Conservation (phyloP, 1,140 invertebrate species). For the Hirudo medicinalis region DNA sequence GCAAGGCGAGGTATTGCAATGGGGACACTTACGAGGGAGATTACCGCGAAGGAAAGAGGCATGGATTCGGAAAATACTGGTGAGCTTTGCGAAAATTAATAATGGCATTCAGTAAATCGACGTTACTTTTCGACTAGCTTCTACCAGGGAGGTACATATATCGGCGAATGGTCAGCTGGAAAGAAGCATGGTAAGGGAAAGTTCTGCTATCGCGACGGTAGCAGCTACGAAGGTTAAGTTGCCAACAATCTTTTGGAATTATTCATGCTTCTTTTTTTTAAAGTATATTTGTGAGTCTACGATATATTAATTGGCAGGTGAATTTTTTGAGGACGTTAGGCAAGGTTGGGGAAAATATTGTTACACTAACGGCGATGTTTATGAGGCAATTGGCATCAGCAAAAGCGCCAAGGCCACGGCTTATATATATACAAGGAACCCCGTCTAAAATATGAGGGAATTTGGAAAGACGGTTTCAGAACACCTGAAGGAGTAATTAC, state of each 20-base stretch:
- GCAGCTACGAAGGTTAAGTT: constrained; percentile 51
- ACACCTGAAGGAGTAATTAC: constrained; percentile 1
- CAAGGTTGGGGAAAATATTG: constrained; percentile 8
- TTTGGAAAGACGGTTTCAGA: constrained; percentile 1
- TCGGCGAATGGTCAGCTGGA: constrained; percentile 58
- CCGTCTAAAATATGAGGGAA: constrained; percentile 3
- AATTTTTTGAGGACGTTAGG: constrained; percentile 8
- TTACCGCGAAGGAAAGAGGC: constrained; percentile 11
- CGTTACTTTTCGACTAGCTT: constrained; percentile 39
- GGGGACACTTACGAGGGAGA: constrained; percentile 15
- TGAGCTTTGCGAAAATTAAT: neutral
- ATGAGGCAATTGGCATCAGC: constrained; percentile 1
- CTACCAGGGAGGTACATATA: constrained; percentile 59
- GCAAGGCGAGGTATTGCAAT: constrained; percentile 13
- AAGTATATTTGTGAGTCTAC: neutral
- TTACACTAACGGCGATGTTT: constrained; percentile 9
- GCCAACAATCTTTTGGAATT: neutral
- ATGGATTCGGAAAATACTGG: constrained; percentile 11
- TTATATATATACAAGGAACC: neutral
- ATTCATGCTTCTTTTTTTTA: neutral
- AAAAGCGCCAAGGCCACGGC: neutral
- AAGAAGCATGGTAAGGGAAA: constrained; percentile 64
- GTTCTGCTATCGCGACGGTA: constrained; percentile 71
- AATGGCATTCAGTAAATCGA: neutral
- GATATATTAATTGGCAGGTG: neutral